These are phyloP conservation scores for Harpalus rubripes DNA, from an alignment of 2,888 invertebrate genomes.

Conservation along the genomic window DNA sequence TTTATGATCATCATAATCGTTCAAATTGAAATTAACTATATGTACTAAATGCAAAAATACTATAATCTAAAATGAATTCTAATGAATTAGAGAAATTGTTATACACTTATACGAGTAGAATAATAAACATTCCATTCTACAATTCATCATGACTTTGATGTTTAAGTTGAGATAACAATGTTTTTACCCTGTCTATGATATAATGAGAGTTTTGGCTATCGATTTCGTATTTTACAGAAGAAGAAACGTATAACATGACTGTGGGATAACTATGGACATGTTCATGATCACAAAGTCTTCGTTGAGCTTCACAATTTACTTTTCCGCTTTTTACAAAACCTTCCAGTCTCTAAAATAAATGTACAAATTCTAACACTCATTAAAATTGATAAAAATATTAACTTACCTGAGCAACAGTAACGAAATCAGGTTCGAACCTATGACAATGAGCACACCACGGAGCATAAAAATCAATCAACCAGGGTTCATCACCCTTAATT, in stretches of 20 bases:
- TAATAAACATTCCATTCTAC: slow-evolving; percentile 42
- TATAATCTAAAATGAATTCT: neutral
- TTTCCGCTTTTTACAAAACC: slow-evolving; percentile 81
- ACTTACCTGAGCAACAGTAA: slow-evolving; percentile 81
- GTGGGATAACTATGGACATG: slow-evolving; percentile 82
- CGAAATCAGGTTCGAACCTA: slow-evolving; percentile 84
- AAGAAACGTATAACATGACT: slow-evolving; percentile 78
- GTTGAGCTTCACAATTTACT: slow-evolving; percentile 83
- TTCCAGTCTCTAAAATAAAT: slow-evolving; percentile 76
- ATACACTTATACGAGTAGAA: neutral
- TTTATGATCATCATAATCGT: neutral
- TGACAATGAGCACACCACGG: slow-evolving; percentile 85
- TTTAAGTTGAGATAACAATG: slow-evolving; percentile 61
- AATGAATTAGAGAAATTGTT: slow-evolving; percentile 19
- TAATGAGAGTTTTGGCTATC: slow-evolving; percentile 69
- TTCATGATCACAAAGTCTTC: slow-evolving; percentile 79
- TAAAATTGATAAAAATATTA: neutral
- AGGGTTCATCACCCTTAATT: slow-evolving; percentile 78
- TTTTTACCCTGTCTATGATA: slow-evolving; percentile 70
- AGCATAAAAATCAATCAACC: slow-evolving; percentile 84
- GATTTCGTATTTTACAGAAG: slow-evolving; percentile 72
- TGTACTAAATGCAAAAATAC: slow-evolving; percentile 21
- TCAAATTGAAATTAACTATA: neutral
- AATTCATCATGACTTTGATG: slow-evolving; percentile 62
- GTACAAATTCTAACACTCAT: neutral